These are phyloP conservation scores for Carapus acus DNA, from an alignment of 2,797 vertebrate genomes.

Conservation along the genomic window DNA sequence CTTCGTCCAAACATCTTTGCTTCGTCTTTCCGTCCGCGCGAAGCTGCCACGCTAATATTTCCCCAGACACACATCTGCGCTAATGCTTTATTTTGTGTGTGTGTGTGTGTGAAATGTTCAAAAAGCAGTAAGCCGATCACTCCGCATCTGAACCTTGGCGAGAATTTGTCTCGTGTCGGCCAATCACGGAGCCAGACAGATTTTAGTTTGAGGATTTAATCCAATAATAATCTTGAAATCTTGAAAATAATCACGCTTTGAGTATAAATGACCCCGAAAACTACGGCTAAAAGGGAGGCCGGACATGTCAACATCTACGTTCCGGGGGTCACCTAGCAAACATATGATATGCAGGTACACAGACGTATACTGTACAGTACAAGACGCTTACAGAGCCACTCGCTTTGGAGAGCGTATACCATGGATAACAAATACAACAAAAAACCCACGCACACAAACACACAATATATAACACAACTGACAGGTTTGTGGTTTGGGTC, in stretches of 20 bases:
- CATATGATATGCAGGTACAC: slow-evolving; percentile 39
- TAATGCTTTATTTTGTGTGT: slow-evolving; percentile 36
- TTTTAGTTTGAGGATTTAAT: slow-evolving; percentile 48
- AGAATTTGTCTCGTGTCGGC: slow-evolving; percentile 20
- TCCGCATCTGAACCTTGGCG: slow-evolving; percentile 43
- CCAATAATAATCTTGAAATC: slow-evolving; percentile 58
- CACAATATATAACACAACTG: slow-evolving; percentile 48
- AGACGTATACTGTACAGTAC: slow-evolving; percentile 45
- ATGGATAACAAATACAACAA: slow-evolving; percentile 56
- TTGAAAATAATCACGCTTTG: slow-evolving; percentile 50
- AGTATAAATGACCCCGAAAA: slow-evolving; percentile 33
- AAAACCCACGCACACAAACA: neutral
- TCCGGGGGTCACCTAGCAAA: slow-evolving; percentile 41
- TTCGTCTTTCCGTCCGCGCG: neutral
- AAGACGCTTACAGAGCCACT: slow-evolving; percentile 30
- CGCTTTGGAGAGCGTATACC: slow-evolving; percentile 45
- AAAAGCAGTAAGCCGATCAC: slow-evolving; percentile 38
- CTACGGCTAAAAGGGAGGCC: slow-evolving; percentile 15
- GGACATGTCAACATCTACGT: slow-evolving; percentile 21
- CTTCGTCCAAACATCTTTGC: neutral
- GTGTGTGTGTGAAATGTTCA: no score
- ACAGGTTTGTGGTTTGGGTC: slow-evolving; percentile 30
- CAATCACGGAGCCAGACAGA: slow-evolving; percentile 41
- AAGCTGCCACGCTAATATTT: slow-evolving; percentile 12
- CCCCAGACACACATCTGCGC: slow-evolving; percentile 19